phyloP scores from a whole-genome alignment of 2,113 vertebrate species.

The Nettapus auritus region DNA sequence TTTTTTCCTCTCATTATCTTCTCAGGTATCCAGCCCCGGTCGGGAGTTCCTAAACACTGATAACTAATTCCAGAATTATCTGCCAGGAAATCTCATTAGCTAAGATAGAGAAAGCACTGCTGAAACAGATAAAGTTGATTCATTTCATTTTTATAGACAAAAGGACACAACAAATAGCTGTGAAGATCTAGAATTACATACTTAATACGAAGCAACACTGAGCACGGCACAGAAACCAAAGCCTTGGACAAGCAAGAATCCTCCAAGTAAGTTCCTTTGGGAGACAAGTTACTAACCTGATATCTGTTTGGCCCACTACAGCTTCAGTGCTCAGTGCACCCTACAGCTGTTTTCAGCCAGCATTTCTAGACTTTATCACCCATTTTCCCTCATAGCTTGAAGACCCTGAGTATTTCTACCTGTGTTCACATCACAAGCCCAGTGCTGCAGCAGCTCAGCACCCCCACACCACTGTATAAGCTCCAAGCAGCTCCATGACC shows the following conservation, averaged over 20 bases:
- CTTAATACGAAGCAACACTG: not conserved
- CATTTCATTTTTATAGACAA: not conserved
- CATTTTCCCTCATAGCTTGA: not conserved
- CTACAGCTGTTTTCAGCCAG: not conserved
- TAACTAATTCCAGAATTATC: slow-evolving; percentile 9
- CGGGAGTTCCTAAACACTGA: not conserved
- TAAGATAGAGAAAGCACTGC: not conserved
- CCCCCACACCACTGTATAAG: not conserved
- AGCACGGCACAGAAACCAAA: not conserved
- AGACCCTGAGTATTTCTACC: not conserved
- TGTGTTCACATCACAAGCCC: rapidly evolving
- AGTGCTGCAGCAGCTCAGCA: not conserved
- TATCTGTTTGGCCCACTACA: not conserved
- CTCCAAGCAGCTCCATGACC: not conserved
- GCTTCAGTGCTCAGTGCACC: not conserved
- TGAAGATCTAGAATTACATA: not conserved
- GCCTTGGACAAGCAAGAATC: not conserved
- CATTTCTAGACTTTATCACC: not conserved
- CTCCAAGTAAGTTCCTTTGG: not conserved
- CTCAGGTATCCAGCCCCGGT: not conserved
- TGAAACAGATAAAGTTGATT: not conserved
- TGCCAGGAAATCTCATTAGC: not conserved
- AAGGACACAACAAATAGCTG: not conserved
- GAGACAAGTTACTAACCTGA: not conserved
- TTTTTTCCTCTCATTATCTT: not conserved